Evolutionary conservation across 2,888 invertebrate species (phyloP), one percentile per base, ranked within the genome.

Genomic region (Orthosia gothica): DNA sequence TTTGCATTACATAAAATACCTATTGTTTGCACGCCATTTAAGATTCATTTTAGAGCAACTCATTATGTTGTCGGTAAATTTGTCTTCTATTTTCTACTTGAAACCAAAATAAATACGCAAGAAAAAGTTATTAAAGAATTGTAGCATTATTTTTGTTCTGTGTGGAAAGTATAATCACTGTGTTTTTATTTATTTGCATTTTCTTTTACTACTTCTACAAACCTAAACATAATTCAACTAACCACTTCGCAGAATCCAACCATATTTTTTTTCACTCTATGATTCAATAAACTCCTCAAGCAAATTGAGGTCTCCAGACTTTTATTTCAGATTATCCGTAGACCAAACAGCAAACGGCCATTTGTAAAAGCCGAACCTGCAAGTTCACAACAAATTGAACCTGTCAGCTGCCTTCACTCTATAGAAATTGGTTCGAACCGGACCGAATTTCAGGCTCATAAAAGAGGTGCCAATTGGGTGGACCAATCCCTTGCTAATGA

Each of bases 401-500:
- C 77, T 82, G 81, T 79, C 83, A 85, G 69, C 68, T 52, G 55
- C 80, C 70, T 76, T 70, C 70, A 59, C 67, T 80, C 69, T 71
- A 70, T 67, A 77, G 75, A 81, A 86, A 87, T 86, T 80, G 77
- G 57, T 79, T 78, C 79, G 47, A 76, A 72, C 67, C 26, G 50
- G 74, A 69, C 77, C 63, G 64, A 81, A 81, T 78, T 84, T 78
- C 74, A 74, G 72, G 72, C 76, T 87, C 82, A 77, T 83, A 82
- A 88, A 85, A 79, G 84, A 86, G 85, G 85, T 87, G 87, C 87
- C 86, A 83, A 88, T 89, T 85, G 79, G 70, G 75, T 58, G 76
- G 76, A 83, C 70, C 74, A 65, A 81, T 74, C 69, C 68, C 72
- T 68, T n/a, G 70, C 74, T 88, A 89, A 87, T 87, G 87, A 87